Evolutionary conservation across 1,140 invertebrate genomes (phyloP), one percentile per base, ranked within the genome.

Genomic region (Microplitis demolitor): DNA sequence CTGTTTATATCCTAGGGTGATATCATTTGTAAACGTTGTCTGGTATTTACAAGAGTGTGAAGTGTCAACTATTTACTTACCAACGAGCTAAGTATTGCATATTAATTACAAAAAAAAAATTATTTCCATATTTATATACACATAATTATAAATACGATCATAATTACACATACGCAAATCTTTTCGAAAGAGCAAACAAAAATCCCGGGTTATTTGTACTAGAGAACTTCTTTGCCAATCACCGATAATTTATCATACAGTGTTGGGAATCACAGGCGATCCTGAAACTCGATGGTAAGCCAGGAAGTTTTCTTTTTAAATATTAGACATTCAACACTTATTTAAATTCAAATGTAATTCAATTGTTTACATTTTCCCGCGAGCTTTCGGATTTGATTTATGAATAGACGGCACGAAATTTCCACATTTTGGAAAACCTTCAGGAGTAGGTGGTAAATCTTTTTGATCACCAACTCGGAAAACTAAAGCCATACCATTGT

Each of bases 401-500:
- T 39, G 8, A 37, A 74, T 37, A 9, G 54, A 39, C 54, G 80
- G 78, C 24, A 61, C 24, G 14, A 68, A 76, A 74, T 77, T 77
- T 45, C 85, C 86, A 76, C 88, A 89, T 56, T 56, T 83, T 8
- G 88, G 89, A 72, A 88, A 90, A 62, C 83, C 77, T 31, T 76
- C 45, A 0, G 90, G 89, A 8, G 79, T 66, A 3, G 78, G 77
- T 2, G 86, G 85, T 37, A 89, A 70, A 72, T 89, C 81, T 1
- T 68, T 66, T 8, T 58, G 62, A 5, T 87, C 78, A 4, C 89
- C 89, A 2, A 89, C 83, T 70, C 88, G 82, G 5, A 90, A 66
- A 4, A 89, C 68, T 0, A 89, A n/a, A 0, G 78, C 83, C 89
- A 90, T 90, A 4, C 89, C 89, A 4, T 85, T 77, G 54, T 84